These are phyloP conservation scores for Manis pentadactyla DNA, from an alignment of 2,797 vertebrate species.

Conservation along the genomic window DNA sequence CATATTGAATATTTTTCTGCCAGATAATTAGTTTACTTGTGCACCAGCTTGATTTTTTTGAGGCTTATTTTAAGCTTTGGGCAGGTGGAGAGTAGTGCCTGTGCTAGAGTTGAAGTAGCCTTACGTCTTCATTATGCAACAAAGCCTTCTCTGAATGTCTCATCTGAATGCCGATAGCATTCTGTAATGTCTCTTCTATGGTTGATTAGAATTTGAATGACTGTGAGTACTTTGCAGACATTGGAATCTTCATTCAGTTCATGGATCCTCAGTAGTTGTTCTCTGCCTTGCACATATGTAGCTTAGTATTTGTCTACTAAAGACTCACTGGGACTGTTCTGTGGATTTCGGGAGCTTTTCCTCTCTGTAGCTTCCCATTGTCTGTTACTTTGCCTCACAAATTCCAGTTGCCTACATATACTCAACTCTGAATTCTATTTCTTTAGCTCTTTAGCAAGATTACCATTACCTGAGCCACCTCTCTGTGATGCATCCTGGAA, in stretches of 20 bases:
- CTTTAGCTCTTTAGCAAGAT: not conserved
- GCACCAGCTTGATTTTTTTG: not conserved
- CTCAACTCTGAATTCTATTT: not conserved
- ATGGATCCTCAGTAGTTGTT: not conserved
- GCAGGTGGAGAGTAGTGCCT: not conserved
- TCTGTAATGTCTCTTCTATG: not conserved
- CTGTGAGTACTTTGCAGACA: not conserved
- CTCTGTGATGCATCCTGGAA: not conserved
- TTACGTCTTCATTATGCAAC: not conserved
- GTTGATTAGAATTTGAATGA: not conserved
- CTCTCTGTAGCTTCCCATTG: not conserved
- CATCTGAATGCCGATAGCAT: not conserved
- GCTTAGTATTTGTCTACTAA: not conserved
- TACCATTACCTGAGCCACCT: not conserved
- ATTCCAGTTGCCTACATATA: not conserved
- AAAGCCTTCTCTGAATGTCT: not conserved
- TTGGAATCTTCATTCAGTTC: not conserved
- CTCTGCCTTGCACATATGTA: not conserved
- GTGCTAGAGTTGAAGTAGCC: not conserved
- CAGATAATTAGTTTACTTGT: not conserved
- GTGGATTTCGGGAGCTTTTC: not conserved
- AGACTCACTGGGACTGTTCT: not conserved
- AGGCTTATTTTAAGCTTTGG: not conserved
- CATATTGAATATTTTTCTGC: not conserved
- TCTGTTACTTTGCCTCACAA: not conserved